Evolutionary conservation across 2,113 vertebrate species (phyloP).

Genomic region (Paracanthobrama guichenoti): DNA sequence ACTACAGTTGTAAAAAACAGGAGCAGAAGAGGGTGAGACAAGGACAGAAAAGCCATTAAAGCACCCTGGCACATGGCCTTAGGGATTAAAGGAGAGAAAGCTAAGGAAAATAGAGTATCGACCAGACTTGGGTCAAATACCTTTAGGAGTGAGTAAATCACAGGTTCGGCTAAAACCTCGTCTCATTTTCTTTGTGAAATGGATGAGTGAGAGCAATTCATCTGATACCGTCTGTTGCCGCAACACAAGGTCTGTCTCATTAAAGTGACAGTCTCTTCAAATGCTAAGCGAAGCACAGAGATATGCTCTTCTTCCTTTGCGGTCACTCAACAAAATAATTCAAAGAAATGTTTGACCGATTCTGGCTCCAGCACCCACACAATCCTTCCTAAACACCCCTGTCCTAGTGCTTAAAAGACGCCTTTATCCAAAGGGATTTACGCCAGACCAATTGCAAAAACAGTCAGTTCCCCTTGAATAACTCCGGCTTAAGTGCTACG

Average conservation of each 20-base stretch:
- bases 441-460: neutral
- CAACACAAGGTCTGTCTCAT: constrained; percentile 12
- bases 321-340: constrained; percentile 23
- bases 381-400: constrained; percentile 23
- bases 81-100: neutral
- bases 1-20: neutral
- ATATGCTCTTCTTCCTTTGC: constrained; percentile 1
- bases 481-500: neutral
- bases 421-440: neutral
- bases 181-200: constrained; percentile 24
- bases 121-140: constrained; percentile 16
- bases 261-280: constrained; percentile 31
- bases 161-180: neutral
- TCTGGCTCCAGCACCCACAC: constrained; percentile 1
- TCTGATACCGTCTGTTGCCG: neutral
- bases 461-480: constrained; percentile 14
- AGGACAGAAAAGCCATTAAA: constrained; percentile 37
- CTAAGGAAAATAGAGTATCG: constrained; percentile 24
- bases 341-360: constrained; percentile 5
- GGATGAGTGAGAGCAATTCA: constrained; percentile 20
- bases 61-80: neutral
- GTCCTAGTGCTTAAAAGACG: constrained; percentile 8
- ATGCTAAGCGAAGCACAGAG: constrained; percentile 24
- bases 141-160: constrained; percentile 32
- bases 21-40: neutral